Percentiles rank a stretch among this genome's conserved stretches.
These are phyloP conservation scores for Sminthurinus aureus DNA, from an alignment of 2,888 invertebrate species.

Conservation along the genomic window DNA sequence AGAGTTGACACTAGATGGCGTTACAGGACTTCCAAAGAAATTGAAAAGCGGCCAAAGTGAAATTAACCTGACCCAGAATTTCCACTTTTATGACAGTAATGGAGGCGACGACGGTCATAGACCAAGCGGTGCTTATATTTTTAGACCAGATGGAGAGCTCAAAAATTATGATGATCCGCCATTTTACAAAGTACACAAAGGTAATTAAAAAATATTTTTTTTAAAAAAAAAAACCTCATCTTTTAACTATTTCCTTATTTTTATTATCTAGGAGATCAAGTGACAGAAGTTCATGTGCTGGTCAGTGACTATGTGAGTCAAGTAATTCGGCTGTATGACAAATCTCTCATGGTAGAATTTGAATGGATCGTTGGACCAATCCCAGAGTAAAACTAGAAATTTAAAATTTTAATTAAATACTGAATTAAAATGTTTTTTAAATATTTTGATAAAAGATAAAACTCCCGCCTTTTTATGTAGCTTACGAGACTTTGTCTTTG, in stretches of 20 bases:
- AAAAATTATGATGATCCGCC: constrained; percentile 61
- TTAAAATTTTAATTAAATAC: too few species aligned
- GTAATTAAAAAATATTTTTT: constrained; percentile 28
- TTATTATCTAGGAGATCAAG: constrained; percentile 44
- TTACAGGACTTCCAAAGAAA: constrained; percentile 52
- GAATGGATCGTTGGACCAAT: constrained; percentile 84
- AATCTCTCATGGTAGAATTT: constrained; percentile 66
- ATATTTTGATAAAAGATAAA: too few species aligned
- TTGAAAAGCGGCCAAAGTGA: constrained; percentile 38
- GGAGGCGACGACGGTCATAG: constrained; percentile 69
- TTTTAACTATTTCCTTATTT: not conserved
- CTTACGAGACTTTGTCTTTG: too few species aligned
- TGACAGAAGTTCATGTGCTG: constrained; percentile 73
- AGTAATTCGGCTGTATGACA: constrained; percentile 73
- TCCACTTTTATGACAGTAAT: constrained; percentile 79
- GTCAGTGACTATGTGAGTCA: constrained; percentile 79
- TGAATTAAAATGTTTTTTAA: not conserved
- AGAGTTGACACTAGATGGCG: constrained; percentile 47
- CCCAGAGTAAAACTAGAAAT: constrained; percentile 70
- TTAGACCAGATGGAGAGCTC: constrained; percentile 71
- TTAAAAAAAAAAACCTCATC: not conserved
- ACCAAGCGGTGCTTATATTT: constrained; percentile 94
- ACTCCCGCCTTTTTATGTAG: not conserved
- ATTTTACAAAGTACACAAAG: constrained; percentile 47
- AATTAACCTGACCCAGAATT: constrained; percentile 69